phyloP scores from a whole-genome alignment of 2,797 vertebrate genomes.

The Leptoclinus maculatus region DNA sequence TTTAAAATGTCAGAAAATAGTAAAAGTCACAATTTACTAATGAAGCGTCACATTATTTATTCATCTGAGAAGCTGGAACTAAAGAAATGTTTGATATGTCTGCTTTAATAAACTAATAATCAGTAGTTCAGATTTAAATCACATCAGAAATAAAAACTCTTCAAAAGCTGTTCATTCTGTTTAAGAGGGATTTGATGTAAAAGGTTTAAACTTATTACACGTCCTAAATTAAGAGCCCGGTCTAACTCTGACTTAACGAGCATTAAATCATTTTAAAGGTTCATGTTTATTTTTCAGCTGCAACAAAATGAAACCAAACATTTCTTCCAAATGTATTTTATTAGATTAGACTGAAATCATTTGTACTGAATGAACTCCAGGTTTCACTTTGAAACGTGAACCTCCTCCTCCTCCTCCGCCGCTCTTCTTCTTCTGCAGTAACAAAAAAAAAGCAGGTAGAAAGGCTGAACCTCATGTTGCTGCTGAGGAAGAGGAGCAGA shows the following conservation, averaged over 20 bases:
- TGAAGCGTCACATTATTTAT: no score
- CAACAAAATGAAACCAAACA: neutral
- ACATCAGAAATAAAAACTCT: no score
- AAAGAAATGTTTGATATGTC: no score
- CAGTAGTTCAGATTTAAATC: no score
- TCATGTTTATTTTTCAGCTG: neutral
- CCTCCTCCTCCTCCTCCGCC: slow-evolving; percentile 9
- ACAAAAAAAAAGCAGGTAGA: neutral
- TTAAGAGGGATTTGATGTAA: no score
- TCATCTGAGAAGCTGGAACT: no score
- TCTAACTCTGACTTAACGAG: no score
- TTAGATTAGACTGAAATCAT: slow-evolving; percentile 65
- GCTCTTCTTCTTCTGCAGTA: slow-evolving; percentile 26
- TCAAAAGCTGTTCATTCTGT: no score
- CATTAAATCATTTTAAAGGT: neutral
- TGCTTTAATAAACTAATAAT: neutral
- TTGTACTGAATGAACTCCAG: slow-evolving; percentile 22
- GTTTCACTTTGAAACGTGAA: neutral
- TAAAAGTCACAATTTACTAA: no score
- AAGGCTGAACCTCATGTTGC: neutral
- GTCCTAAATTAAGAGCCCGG: no score
- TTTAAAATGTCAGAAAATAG: no score
- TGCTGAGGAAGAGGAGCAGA: slow-evolving; percentile 31
- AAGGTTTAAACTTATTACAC: no score
- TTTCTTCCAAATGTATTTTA: slow-evolving; percentile 80